Conservation (phyloP, 2,113 vertebrate genomes). For the Crypturellus undulatus region DNA sequence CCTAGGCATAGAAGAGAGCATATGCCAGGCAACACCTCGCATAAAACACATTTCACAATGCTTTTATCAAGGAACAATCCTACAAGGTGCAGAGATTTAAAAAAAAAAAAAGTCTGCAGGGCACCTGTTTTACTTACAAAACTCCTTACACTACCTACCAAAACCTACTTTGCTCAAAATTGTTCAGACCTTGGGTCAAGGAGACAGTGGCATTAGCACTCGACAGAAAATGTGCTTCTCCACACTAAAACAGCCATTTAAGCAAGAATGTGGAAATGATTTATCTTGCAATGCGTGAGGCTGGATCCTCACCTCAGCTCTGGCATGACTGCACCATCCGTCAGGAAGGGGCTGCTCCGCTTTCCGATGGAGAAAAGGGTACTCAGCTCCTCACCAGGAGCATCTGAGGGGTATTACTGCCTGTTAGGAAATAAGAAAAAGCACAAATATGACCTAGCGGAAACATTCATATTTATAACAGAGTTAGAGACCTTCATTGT, state of each 20-base stretch:
- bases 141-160: conserved; percentile 74
- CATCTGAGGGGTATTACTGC: conserved; percentile 59
- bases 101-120: not conserved
- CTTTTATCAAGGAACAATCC: conserved; percentile 2
- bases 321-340: conserved; percentile 78
- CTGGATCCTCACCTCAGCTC: conserved; percentile 75
- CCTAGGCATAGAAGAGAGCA: not conserved
- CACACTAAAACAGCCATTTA: conserved; percentile 89
- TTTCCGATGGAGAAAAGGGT: conserved; percentile 74
- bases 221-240: conserved; percentile 86
- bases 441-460: conserved; percentile 57
- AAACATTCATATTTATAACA: conserved; percentile 53
- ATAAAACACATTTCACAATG: not conserved
- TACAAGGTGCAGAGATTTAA: not conserved
- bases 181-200: conserved; percentile 88
- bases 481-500: conserved; percentile 36
- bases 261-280: conserved; percentile 91
- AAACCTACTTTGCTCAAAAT: conserved; percentile 83
- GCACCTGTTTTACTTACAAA: conserved; percentile 57
- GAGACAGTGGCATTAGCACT: conserved; percentile 79
- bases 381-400: conserved; percentile 36
- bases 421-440: conserved; percentile 72
- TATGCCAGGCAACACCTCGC: not conserved
- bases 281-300: conserved; percentile 86
- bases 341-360: conserved; percentile 79